Conservation (phyloP, 2,797 vertebrate species). For the Sparidentex hasta region DNA sequence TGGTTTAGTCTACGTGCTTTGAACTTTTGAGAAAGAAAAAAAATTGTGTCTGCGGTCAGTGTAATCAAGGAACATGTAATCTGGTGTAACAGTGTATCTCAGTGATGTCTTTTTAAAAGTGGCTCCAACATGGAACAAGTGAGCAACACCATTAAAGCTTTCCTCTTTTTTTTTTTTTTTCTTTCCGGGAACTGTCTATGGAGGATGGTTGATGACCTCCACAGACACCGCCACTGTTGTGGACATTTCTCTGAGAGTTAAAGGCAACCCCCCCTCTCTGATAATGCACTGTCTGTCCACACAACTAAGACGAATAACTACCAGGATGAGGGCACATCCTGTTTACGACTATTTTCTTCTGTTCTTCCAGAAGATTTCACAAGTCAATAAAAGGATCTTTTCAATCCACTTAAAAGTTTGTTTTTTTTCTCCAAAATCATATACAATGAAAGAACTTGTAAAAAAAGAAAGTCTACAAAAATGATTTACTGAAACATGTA, state of each 20-base stretch:
- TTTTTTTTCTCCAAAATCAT: neutral
- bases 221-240: constrained; percentile 35
- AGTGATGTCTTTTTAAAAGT: neutral
- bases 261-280: neutral
- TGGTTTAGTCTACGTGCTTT: neutral
- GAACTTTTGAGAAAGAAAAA: neutral
- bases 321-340: constrained; percentile 19
- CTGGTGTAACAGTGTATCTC: neutral
- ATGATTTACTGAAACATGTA: neutral
- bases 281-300: constrained; percentile 21
- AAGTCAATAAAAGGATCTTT: neutral
- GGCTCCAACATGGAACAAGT: neutral
- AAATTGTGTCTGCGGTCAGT: neutral
- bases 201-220: neutral
- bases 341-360: neutral
- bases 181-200: neutral
- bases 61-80: neutral
- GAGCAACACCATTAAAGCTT: neutral
- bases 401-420: neutral
- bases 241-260: constrained; percentile 30
- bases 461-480: neutral
- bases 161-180: neutral
- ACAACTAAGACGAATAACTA: constrained; percentile 35
- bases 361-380: neutral
- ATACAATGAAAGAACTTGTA: neutral